phyloP scores from a whole-genome alignment of 1,140 invertebrate genomes.

The Dreissena polymorpha region DNA sequence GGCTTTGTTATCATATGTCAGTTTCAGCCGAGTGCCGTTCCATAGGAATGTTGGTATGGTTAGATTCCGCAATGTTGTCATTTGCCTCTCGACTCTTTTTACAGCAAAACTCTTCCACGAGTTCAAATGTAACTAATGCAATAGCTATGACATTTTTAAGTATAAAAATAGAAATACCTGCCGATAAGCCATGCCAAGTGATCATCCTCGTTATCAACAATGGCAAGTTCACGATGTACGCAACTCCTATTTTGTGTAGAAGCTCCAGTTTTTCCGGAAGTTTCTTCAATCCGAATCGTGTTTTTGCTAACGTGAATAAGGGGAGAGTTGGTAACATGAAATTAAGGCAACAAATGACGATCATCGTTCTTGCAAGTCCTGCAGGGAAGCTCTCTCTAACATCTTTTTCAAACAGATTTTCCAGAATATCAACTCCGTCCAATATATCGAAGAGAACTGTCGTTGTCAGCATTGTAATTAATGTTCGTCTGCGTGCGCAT shows the following conservation, averaged over 20 bases:
- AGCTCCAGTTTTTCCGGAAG: slow-evolving; percentile 71
- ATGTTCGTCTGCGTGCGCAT: slow-evolving; percentile 78
- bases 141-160: slow-evolving; percentile 83
- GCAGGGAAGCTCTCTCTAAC: slow-evolving; percentile 72
- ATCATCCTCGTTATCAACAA: slow-evolving; percentile 82
- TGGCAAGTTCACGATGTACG: slow-evolving; percentile 82
- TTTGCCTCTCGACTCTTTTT: neutral
- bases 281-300: slow-evolving; percentile 69
- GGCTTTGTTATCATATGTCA: too few relatives aligned
- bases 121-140: slow-evolving; percentile 58
- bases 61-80: neutral
- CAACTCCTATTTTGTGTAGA: slow-evolving; percentile 79
- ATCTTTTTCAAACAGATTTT: slow-evolving; percentile 76
- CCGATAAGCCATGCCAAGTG: slow-evolving; percentile 80
- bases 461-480: slow-evolving; percentile 76
- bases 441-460: slow-evolving; percentile 81
- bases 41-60: too few relatives aligned
- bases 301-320: slow-evolving; percentile 81
- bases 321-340: slow-evolving; percentile 83
- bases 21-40: too few relatives aligned
- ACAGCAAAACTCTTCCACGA: slow-evolving; percentile 58
- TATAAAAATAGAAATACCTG: slow-evolving; percentile 82
- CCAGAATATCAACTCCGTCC: slow-evolving; percentile 81
- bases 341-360: slow-evolving; percentile 81
- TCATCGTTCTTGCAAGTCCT: slow-evolving; percentile 79